These are phyloP conservation scores for Trachelus iudaicus DNA, from an alignment of 2,888 invertebrate species.

Conservation along the genomic window DNA sequence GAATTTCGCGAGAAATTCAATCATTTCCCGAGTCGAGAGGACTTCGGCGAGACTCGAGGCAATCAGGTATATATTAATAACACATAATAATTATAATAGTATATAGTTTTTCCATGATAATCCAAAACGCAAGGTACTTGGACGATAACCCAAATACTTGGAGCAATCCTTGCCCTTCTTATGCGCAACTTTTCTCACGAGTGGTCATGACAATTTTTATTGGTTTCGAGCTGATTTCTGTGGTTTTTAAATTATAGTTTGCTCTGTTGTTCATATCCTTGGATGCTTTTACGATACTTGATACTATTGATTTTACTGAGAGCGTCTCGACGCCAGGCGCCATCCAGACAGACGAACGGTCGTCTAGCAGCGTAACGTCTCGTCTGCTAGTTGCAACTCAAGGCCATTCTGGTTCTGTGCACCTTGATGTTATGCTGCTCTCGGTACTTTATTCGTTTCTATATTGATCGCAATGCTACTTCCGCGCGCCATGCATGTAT, in stretches of 20 bases:
- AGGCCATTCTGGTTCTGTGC: conserved; percentile 26
- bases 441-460: conserved; percentile 28
- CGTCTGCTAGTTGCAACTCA: conserved; percentile 25
- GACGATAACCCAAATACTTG: background rate
- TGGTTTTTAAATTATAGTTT: background rate
- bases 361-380: conserved; percentile 16
- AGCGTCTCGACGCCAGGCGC: conserved; percentile 28
- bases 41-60: conserved; percentile 6
- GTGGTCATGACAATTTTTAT: background rate
- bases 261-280: background rate
- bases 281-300: background rate
- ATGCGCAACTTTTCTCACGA: background rate
- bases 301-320: conserved; percentile 33
- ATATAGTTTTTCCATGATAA: background rate
- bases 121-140: background rate
- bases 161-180: background rate
- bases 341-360: conserved; percentile 26
- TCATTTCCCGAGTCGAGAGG: conserved; percentile 16
- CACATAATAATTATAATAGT: background rate
- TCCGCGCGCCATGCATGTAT: conserved; percentile 34
- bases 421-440: background rate
- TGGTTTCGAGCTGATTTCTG: background rate
- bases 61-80: conserved; percentile 14
- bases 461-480: conserved; percentile 39
- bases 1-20: conserved; percentile 44